Evolutionary conservation across 1,140 invertebrate genomes (phyloP), one percentile per base, ranked within the genome.

Genomic region (Matsumurasca onukii): DNA sequence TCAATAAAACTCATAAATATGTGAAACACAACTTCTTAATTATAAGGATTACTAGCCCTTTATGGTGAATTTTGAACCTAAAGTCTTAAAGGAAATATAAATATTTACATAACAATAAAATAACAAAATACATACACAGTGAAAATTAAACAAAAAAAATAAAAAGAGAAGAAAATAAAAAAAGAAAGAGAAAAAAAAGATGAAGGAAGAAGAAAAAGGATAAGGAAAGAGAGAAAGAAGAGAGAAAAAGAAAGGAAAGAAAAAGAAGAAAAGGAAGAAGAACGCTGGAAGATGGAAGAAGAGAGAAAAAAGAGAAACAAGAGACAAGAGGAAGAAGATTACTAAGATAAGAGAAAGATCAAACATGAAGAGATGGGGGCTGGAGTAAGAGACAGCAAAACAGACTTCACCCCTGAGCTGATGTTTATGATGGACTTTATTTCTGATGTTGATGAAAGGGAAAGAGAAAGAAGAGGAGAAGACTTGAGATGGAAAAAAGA

Each of bases 401-500:
- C 30, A 2, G 27, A 63, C 22, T 1, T 34, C 30, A 29, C 30
- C 9, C n/a, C 30, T 34, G 34, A 63, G 61, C 22, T 20, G 34
- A 63, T 31, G 27, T 20, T 20, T 12, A 63, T 34, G 61, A 5
- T 34, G 1, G 61, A 31, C 22, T 34, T 20, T 12, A 39, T 34
- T 22, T 22, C 20, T 15, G 59, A n/a, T 5, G 29, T 22, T 20
- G 25, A 64, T 45, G 62, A 64, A 64, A 27, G 22, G 22, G 5
- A 39, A 45, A 48, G 31, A 1, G 17, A 64, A 12, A 48, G 22
- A 64, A 20, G 25, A 34, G 29, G 24, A n/a, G 62, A 30, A 39
- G 29, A 24, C 24, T 51, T 51, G 49, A 24, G 30, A 64, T 34
- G 24, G 31, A 64, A 20, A 39, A 45, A 48, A 31, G 61, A 63